Evolutionary conservation across 2,797 vertebrate genomes (phyloP), one percentile per base, ranked within the genome.

Genomic region (Margarornis squamiger): DNA sequence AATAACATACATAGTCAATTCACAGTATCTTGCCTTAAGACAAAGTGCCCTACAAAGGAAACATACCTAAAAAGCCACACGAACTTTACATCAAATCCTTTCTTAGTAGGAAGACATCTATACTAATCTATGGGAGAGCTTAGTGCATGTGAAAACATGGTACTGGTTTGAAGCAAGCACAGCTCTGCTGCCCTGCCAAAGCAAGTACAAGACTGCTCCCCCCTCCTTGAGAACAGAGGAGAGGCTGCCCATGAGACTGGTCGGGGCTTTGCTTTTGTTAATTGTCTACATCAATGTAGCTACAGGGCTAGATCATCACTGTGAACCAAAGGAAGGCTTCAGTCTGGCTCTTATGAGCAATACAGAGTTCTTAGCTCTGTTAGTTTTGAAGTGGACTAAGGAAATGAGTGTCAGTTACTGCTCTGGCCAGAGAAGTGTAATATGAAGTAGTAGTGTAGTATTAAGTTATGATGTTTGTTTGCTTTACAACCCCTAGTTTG

Each of bases 1-100:
- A 91, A 79, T 54, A 86, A 83, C 68, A 58, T 36, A 84, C 0
- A 67, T 14, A 16, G 73, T 85, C 86, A 85, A 77, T 95, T 94
- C 95, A 95, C 94, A 95, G 89, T 95, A 95, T 95, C 86, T 82
- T 90, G 78, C 90, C 71, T 92, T 70, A 91, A 91, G 67, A 95
- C 92, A 93, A 91, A 94, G 90, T 94, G 86, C 77, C 79, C 90
- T 96, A 95, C 78, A 3, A 66, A 91, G 41, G 43, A 94, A 96
- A 94, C 7, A 5, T 67, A 82, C 65, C 92, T 95, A 94, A 72
- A 87, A 54, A 84, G 72, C 75, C 83, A 91, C 61, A 5, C 68
- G 86, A 91, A 93, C 80, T 85, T 95, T 45, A 94, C 82, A 92
- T 68, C 68, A 66, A 66, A 76, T 74, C 54, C 51, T 61, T 59